Evolutionary conservation across 1,140 invertebrate species (phyloP), one percentile per base, ranked within the genome.

Genomic region (Pentalonia nigronervosa): DNA sequence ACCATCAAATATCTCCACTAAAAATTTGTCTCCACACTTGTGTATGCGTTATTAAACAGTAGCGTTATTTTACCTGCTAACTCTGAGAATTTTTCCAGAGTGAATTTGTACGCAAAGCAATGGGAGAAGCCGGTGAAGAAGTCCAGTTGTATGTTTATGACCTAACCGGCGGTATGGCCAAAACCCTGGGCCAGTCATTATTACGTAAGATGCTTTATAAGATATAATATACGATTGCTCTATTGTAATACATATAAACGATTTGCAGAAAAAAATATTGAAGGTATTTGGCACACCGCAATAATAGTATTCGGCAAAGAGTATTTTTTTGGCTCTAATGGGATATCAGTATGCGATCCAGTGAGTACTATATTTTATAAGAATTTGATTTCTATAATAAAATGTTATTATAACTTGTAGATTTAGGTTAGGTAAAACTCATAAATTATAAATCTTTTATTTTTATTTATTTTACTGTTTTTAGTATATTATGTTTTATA

Each of bases 231-330:
- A 41, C 34, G 45, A 23, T 20, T 4, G 60, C 23, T 48, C 30
- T 30, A 76, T 30, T 53, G 2, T 21, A 47, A 1, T 20, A 84
- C 21, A n/a, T 89, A 30, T 34, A 56, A 56, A 48, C 48, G 50
- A 9, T 83, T 83, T 83, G 48, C 94, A 97, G 97, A 97, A n/a
- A 96, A 96, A 95, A 96, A 97, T 94, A 95, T 98, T 94, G 97
- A 98, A 94, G 98, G 97, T 89, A 97, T 98, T 94, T 98, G 98
- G 98, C 98, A 98, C 95, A 98, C 98, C 2, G 96, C 97, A 6
- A 96, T 98, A 88, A 98, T 99, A 90, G 97, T 97, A 8, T 99
- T 97, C 95, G 97, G 97, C 36, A 95, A 96, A 91, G 98, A 99
- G 95, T 98, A 97, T 95, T 99, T 98, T 95, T 99, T 98, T 95